phyloP scores from a whole-genome alignment of 2,797 vertebrate species.

The Rhinophrynus dorsalis region DNA sequence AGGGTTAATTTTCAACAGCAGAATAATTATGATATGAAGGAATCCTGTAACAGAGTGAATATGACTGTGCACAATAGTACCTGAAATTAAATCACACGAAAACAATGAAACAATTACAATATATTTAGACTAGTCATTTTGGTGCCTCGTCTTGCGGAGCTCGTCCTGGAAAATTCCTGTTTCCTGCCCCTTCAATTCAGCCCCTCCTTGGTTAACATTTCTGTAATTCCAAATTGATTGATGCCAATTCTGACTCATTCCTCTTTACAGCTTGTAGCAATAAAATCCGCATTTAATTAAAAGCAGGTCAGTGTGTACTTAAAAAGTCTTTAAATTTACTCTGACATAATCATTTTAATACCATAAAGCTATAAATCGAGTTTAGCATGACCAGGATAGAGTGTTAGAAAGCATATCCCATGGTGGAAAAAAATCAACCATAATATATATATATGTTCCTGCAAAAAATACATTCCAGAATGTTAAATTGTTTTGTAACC shows the following conservation, averaged over 20 bases:
- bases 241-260: slow-evolving; percentile 43
- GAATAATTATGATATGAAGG: too few relatives aligned
- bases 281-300: slow-evolving; percentile 49
- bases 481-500: slow-evolving; percentile 22
- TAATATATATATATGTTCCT: slow-evolving; percentile 24
- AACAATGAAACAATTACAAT: too few relatives aligned
- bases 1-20: too few relatives aligned
- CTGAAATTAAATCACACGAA: too few relatives aligned
- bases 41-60: too few relatives aligned
- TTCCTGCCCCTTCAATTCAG: neutral
- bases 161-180: neutral
- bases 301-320: slow-evolving; percentile 45
- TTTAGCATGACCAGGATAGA: slow-evolving; percentile 21
- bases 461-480: neutral
- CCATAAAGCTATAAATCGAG: slow-evolving; percentile 30
- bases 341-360: slow-evolving; percentile 41
- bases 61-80: too few relatives aligned
- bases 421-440: neutral
- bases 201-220: neutral
- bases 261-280: slow-evolving; percentile 28
- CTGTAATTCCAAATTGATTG: slow-evolving; percentile 32
- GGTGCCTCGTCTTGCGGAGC: too few relatives aligned
- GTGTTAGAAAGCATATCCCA: neutral
- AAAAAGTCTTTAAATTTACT: slow-evolving; percentile 50
- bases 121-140: too few relatives aligned